A percentile compares a stretch with the other conserved stretches of the same genome.
Conservation (phyloP, 2,113 vertebrate genomes). For the Datnioides undecimradiatus region DNA sequence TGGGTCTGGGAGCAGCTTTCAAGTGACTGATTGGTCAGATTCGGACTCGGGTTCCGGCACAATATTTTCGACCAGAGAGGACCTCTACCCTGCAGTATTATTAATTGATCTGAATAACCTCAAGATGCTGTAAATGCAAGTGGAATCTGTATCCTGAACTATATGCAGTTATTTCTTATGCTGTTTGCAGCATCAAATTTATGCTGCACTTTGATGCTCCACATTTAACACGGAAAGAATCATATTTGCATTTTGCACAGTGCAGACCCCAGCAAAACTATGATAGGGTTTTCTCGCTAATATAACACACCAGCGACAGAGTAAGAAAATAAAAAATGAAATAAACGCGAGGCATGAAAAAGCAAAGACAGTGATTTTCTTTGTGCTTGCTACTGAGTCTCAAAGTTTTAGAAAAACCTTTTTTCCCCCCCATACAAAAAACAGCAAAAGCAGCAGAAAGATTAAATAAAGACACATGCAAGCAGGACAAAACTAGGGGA, state of each 20-base stretch:
- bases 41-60: too few species aligned
- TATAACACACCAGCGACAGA: neutral
- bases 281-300: neutral
- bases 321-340: neutral
- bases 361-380: neutral
- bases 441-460: constrained; percentile 18
- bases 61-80: too few species aligned
- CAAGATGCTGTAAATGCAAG: neutral
- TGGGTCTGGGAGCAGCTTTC: too few species aligned
- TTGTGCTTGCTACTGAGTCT: constrained; percentile 11
- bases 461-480: constrained; percentile 8
- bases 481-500: constrained; percentile 19
- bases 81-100: neutral
- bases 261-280: neutral
- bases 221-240: constrained; percentile 4
- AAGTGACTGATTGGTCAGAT: too few species aligned
- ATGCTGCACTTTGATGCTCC: constrained; percentile 32
- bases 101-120: neutral
- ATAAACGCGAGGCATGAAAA: neutral
- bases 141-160: neutral
- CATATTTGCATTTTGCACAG: constrained; percentile 23
- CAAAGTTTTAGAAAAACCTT: constrained; percentile 14
- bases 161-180: constrained; percentile 11
- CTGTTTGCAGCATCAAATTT: constrained; percentile 32
- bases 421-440: neutral